phyloP scores from a whole-genome alignment of 2,888 invertebrate species.

The Eristalinus sepulchralis region DNA sequence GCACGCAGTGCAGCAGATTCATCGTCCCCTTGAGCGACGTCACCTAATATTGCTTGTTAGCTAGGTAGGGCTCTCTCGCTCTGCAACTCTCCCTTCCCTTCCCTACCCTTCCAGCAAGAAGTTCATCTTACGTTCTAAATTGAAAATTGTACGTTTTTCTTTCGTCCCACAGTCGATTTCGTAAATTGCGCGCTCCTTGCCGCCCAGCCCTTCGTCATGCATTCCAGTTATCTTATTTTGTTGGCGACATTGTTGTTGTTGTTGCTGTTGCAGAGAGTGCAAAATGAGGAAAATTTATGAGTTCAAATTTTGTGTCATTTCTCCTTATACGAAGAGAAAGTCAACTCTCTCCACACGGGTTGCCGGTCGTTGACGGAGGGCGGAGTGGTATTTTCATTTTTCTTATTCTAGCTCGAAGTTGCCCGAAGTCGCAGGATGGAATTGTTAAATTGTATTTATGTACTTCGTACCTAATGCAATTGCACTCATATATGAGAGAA shows the following conservation, averaged over 20 bases:
- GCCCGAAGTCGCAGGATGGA: background rate
- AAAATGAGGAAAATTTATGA: slow-evolving; percentile 23
- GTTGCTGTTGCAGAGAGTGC: background rate
- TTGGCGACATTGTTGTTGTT: background rate
- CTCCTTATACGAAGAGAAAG: background rate
- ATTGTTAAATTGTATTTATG: slow-evolving; percentile 17
- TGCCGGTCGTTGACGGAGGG: background rate
- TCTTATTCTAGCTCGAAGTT: slow-evolving; percentile 7
- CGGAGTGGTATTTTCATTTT: background rate
- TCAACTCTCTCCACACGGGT: background rate
- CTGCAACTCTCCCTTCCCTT: background rate
- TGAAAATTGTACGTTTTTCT: slow-evolving; percentile 26
- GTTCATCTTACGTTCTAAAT: slow-evolving; percentile 7
- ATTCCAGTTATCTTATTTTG: background rate
- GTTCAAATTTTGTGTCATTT: slow-evolving; percentile 31
- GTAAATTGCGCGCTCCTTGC: background rate
- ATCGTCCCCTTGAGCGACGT: background rate
- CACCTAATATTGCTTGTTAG: background rate
- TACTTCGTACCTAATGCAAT: background rate
- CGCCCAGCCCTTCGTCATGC: background rate
- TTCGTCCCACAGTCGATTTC: background rate
- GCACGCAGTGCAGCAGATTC: background rate
- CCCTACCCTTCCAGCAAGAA: no score
- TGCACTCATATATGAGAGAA: background rate
- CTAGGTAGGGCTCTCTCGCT: background rate